phyloP scores from a whole-genome alignment of 2,113 vertebrate genomes.

The Solea solea region DNA sequence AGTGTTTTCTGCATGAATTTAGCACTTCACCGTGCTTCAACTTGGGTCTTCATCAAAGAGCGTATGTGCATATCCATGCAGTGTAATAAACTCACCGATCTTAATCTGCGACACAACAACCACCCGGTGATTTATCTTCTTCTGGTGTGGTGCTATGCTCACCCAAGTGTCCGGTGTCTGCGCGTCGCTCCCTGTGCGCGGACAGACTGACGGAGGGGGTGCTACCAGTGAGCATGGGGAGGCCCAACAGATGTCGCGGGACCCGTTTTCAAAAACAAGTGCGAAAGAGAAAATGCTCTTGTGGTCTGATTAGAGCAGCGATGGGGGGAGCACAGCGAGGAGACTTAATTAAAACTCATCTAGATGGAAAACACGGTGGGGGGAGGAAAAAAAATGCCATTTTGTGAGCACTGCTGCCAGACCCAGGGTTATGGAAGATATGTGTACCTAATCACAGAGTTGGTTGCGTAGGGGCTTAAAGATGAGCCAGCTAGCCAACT shows the following conservation, averaged over 20 bases:
- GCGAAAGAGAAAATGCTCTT: constrained; percentile 50
- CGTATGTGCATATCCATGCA: constrained; percentile 65
- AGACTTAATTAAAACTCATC: constrained; percentile 82
- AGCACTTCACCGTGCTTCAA: constrained; percentile 9
- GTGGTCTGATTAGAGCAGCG: constrained; percentile 76
- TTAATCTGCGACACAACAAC: constrained; percentile 68
- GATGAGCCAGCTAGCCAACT: constrained; percentile 36
- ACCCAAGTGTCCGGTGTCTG: constrained; percentile 26
- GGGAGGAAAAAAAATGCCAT: constrained; percentile 43
- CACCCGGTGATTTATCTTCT: constrained; percentile 49
- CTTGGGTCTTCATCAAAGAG: constrained; percentile 51
- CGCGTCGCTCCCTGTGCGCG: constrained; percentile 24
- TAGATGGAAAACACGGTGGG: constrained; percentile 72
- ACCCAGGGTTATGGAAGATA: constrained; percentile 52
- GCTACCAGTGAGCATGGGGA: constrained; percentile 24
- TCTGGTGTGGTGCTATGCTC: constrained; percentile 32
- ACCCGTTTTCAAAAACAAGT: constrained; percentile 50
- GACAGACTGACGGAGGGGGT: constrained; percentile 33
- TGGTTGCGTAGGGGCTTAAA: constrained; percentile 14
- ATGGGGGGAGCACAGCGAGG: constrained; percentile 65
- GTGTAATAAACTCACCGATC: constrained; percentile 71
- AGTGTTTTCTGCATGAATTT: neutral
- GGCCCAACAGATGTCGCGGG: constrained; percentile 52
- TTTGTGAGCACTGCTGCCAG: constrained; percentile 57
- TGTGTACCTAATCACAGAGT: constrained; percentile 50